Evolutionary conservation across 2,113 vertebrate genomes (phyloP).

Genomic region (Cyphomyrus discorhynchus): DNA sequence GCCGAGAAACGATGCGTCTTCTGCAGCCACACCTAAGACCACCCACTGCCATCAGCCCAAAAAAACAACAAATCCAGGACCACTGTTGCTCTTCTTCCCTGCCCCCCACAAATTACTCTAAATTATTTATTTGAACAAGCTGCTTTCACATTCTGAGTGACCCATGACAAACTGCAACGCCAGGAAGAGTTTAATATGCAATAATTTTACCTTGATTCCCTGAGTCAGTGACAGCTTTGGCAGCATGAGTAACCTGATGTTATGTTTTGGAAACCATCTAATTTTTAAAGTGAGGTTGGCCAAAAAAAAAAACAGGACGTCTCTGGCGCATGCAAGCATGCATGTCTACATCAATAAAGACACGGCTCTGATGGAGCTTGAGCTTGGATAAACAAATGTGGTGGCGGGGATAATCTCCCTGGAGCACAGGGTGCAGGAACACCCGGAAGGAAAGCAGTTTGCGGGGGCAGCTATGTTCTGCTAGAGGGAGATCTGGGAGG

Average conservation of each 20-base stretch:
- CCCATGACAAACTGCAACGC: background rate
- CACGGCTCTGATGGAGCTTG: background rate
- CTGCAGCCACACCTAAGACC: background rate
- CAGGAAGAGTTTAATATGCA: background rate
- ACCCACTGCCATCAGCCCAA: background rate
- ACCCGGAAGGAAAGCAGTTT: background rate
- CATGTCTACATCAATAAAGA: background rate
- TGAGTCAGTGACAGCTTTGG: background rate
- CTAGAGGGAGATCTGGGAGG: background rate
- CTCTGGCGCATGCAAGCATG: background rate
- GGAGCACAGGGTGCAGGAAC: background rate
- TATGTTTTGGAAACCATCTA: background rate
- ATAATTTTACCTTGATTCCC: background rate
- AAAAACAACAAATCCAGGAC: background rate
- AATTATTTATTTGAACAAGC: conserved; percentile 3
- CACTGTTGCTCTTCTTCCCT: background rate
- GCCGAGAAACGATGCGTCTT: background rate
- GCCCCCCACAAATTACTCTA: background rate
- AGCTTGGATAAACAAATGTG: background rate
- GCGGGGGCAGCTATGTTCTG: background rate
- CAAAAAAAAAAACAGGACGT: background rate
- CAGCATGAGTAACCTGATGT: background rate
- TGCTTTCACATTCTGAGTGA: background rate
- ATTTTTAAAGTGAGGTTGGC: background rate
- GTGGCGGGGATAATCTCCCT: background rate